These are phyloP conservation scores for Catotricha subobsoleta DNA, from an alignment of 2,888 invertebrate species.

Conservation along the genomic window DNA sequence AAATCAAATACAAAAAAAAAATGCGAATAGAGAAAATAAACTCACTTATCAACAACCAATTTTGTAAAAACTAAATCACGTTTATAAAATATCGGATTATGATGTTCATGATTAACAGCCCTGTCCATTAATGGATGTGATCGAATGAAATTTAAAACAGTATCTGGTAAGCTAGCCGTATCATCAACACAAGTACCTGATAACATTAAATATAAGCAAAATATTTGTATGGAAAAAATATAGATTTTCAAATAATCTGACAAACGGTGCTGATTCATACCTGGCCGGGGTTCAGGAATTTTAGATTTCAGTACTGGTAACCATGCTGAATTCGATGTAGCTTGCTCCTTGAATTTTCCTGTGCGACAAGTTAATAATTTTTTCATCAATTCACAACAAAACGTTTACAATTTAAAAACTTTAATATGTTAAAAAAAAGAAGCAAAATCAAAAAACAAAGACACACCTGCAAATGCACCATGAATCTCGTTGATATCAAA, in stretches of 20 bases:
- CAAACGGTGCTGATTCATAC: too few species aligned
- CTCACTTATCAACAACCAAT: constrained; percentile 67
- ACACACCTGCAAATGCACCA: constrained; percentile 76
- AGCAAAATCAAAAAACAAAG: neutral
- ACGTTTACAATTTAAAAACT: neutral
- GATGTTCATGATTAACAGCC: constrained; percentile 82
- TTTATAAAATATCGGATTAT: constrained; percentile 85
- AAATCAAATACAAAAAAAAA: too few species aligned
- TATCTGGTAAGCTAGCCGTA: constrained; percentile 76
- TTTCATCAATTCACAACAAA: neutral
- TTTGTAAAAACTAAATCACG: constrained; percentile 80
- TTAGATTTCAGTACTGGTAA: constrained; percentile 77
- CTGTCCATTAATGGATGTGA: constrained; percentile 96
- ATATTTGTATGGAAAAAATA: too few species aligned
- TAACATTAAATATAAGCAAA: too few species aligned
- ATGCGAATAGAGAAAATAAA: neutral
- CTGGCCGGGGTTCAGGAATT: constrained; percentile 85
- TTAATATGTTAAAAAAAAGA: neutral
- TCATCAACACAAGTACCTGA: constrained; percentile 91
- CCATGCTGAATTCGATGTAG: constrained; percentile 86
- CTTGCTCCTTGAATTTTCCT: constrained; percentile 79
- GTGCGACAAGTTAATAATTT: neutral
- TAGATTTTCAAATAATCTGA: too few species aligned
- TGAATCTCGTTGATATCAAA: constrained; percentile 83
- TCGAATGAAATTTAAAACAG: constrained; percentile 88